Evolutionary conservation across 1,140 invertebrate genomes (phyloP), one percentile per base, ranked within the genome.

Genomic region (Tetramorium simillimum): DNA sequence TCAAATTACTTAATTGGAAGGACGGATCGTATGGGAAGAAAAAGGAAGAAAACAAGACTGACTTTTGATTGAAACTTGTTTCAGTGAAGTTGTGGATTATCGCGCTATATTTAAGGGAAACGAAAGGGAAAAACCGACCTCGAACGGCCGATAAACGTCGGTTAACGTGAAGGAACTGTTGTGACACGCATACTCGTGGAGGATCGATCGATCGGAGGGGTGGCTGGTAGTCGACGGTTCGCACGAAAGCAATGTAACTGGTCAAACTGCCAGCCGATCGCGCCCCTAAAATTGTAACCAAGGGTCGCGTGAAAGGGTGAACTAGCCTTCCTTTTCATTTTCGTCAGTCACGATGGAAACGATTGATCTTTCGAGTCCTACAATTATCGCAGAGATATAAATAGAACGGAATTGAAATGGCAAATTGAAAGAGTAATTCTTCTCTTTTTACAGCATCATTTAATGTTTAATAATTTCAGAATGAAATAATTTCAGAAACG

Each of bases 61-160:
- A 56, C 60, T 51, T 33, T 33, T 33, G 33, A 33, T 33, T 33
- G 33, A 56, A 84, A 90, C 72, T 67, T 60, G 85, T 89, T 90
- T 82, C 75, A 86, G 10, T 60, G n/a, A 75, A 80, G 72, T 90
- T 76, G 80, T 43, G 84, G 84, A 89, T 90, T 86, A 90, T 62
- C 63, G 56, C 2, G 63, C 2, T 77, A 40, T 80, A 33, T 88
- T 89, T 63, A 80, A 89, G 76, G 49, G 28, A 70, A 51, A 75
- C 70, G 80, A 51, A 75, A 81, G 43, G 63, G 63, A 58, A 70
- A 70, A 77, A 58, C 43, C 58, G 82, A 86, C 14, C 24, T 49
- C 63, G 63, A 49, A 53, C 9, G 63, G 1, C 28, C 49, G 73
- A 43, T 53, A 43, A 33, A 53, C 37, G 70, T 49, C 24, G 28